Base-by-base conservation (phyloP, 2,113 vertebrate genomes). In the Xenotilapia caudafasciata region DNA sequence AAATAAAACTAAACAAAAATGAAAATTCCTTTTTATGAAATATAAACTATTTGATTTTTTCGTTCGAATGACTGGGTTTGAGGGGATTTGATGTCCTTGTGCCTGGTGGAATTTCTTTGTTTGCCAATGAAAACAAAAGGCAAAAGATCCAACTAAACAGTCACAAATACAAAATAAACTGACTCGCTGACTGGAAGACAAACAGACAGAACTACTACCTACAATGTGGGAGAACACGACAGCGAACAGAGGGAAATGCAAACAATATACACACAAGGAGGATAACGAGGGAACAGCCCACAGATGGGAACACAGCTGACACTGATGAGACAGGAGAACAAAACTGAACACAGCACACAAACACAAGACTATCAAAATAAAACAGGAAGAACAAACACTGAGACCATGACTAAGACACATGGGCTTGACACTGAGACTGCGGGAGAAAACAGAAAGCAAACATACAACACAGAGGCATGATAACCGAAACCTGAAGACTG, bases 191-290 rank as follows among this genome's bases (percentile, higher is more conserved):
- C 1, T 38, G 2, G 17, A 65, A 65, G 31, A 65, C 6, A 38
- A 35, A 65, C 60, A 35, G 17, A 65, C 60, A 35, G 31, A 35
- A 65, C 31, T n/a, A 62, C 2, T 62, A 65, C 3, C 31, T n/a
- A 38, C 19, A 38, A 2, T 38, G 10, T 65, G 60, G 60, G 60
- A 21, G 4, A 65, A 38, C 33, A n/a, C 4, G 0, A 1, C 60
- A 13, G 19, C 1, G 60, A 38, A 65, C 33, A 8, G 33, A 65
- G 60, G 1, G 10, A 38, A 38, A 38, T 13, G 33, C 60, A 65
- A n/a, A 38, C 3, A 65, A 38, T 38, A 65, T 65, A 0, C 6
- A 38, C 0, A 0, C 10, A 2, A 1, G 33, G 60, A 12, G 60
- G 60, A 65, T 65, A 65, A 65, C 33, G 1, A 65, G 10, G 33